Evolutionary conservation across 2,888 invertebrate species (phyloP), one percentile per base, ranked within the genome.

Genomic region (Esperia sulphurella): DNA sequence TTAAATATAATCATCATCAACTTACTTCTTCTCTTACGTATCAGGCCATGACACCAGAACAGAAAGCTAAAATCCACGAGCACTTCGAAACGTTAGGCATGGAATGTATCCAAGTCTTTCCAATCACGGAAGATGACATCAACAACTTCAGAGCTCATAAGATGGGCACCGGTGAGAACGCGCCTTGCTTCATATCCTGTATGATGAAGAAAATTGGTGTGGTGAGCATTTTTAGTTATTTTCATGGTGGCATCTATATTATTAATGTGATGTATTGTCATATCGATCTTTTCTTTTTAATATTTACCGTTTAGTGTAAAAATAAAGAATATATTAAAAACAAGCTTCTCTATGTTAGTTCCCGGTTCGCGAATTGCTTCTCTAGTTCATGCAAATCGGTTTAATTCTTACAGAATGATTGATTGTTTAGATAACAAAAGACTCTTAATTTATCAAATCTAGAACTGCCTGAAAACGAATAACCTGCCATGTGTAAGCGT

Each of bases 111-210:
- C 69, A 73, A 41, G 79, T 73, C 3, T 58, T 61, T 29, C 49
- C 57, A 0, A 71, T 88, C 33, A 59, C 71, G 0, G 73, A 59
- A 35, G 75, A 75, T 0, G 88, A 88, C 51, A 75, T 87, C 3
- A 56, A 14, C 0, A 55, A 58, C 30, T 52, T 88, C 1, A 74
- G 71, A 50, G 46, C 63, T 8, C 74, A 58, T 38, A 70, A 77
- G 48, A 6, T 75, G 0, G 74, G 84, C 0, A 52, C 62, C 0
- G 82, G 87, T 0, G 66, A 72, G 0, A 79, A 80, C 4, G 79
- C 61, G 0, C 77, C 82, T 1, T 88, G 88, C 55, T 88, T 88
- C 53, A 39, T 88, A 31, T 79, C 84, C 0, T 88, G 88, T 46
- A 38, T 86, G 38, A 63, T 84, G 63, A 83, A 63, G 51, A 66